These are phyloP conservation scores for Drosophila antonietae DNA, from an alignment of 2,888 invertebrate genomes.

Conservation along the genomic window DNA sequence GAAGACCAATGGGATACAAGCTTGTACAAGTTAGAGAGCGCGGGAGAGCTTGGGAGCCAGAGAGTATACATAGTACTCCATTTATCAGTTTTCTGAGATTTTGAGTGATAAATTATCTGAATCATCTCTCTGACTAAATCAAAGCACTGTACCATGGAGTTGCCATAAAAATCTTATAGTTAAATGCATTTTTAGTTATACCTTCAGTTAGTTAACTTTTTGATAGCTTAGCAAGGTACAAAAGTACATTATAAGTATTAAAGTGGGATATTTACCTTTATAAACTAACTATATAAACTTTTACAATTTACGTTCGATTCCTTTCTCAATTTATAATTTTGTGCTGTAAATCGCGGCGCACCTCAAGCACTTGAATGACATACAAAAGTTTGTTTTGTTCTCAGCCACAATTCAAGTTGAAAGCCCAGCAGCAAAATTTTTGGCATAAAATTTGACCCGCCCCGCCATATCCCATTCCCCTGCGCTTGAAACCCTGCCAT, in stretches of 20 bases:
- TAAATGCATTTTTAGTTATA: no score
- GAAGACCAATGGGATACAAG: no score
- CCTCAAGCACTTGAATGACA: slow-evolving; percentile 44
- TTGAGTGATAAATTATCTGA: no score
- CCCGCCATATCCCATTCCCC: neutral
- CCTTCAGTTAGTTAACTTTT: no score
- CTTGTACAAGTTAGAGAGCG: no score
- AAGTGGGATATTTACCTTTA: neutral
- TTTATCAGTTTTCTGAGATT: no score
- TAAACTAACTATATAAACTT: neutral
- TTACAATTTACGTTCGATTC: neutral
- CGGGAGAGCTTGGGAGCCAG: no score
- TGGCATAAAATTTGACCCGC: slow-evolving; percentile 26
- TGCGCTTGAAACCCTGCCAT: neutral
- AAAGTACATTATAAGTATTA: neutral
- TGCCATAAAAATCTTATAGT: no score
- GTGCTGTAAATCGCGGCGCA: slow-evolving; percentile 16
- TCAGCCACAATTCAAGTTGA: slow-evolving; percentile 20
- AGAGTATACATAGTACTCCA: no score
- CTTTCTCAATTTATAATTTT: neutral
- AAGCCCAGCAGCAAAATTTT: slow-evolving; percentile 36
- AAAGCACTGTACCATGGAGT: no score
- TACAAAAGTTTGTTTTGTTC: slow-evolving; percentile 28
- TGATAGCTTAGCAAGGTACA: no score
- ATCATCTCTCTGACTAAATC: no score